Conservation (phyloP, 2,113 vertebrate species). For the Urocolius indicus region DNA sequence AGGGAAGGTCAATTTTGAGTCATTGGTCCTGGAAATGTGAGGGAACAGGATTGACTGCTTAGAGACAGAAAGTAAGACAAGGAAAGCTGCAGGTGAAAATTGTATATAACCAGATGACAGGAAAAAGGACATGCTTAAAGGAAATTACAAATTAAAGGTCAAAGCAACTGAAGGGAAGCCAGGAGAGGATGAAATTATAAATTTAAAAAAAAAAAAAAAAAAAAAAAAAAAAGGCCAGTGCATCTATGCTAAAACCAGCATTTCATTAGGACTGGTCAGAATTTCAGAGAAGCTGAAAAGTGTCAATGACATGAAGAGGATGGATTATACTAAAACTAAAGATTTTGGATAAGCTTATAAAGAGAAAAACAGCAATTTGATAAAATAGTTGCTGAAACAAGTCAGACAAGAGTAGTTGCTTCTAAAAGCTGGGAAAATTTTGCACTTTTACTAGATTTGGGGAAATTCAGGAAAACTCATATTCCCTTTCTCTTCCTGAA, state of each 20-base stretch:
- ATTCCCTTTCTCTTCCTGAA: not conserved
- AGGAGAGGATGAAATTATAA: not conserved
- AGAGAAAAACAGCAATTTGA: not conserved
- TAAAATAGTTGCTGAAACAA: accelerated
- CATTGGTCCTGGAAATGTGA: not conserved
- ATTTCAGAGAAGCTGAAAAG: not conserved
- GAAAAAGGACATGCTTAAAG: not conserved
- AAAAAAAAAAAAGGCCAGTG: too few relatives aligned
- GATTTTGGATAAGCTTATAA: not conserved
- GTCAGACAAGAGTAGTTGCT: not conserved
- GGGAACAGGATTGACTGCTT: not conserved
- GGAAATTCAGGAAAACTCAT: not conserved
- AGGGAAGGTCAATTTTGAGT: not conserved
- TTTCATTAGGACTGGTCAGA: not conserved
- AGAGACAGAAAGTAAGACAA: not conserved
- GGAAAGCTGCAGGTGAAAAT: not conserved
- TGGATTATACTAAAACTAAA: not conserved
- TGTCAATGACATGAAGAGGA: not conserved
- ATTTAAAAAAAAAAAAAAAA: not conserved
- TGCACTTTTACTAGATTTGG: not conserved
- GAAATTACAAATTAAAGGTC: not conserved
- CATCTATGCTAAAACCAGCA: accelerated
- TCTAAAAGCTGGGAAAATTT: not conserved
- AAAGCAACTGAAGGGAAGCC: not conserved
- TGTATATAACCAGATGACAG: not conserved